A percentile compares a stretch with the other conserved stretches of the same genome.
Conservation (phyloP, 1,140 invertebrate species). For the Leptonema lineaticorne region DNA sequence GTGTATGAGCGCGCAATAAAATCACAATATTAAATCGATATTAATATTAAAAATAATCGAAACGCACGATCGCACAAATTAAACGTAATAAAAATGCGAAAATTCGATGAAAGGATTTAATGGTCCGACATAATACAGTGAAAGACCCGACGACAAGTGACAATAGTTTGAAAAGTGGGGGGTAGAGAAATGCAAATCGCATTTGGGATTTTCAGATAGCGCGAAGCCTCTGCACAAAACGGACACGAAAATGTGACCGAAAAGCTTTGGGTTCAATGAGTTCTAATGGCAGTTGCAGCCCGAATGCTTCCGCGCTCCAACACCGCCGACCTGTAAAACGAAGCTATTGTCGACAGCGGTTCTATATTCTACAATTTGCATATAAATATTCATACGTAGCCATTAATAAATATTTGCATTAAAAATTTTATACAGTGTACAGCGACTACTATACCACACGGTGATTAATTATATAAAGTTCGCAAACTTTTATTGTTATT, state of each 20-base stretch:
- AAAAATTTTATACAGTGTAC: no score
- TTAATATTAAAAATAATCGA: no score
- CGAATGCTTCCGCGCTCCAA: neutral
- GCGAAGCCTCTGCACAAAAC: conserved; percentile 4
- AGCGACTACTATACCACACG: no score
- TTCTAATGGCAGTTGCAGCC: conserved; percentile 15
- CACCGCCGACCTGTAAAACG: neutral
- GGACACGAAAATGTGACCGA: conserved; percentile 17
- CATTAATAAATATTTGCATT: no score
- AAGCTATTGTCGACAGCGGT: conserved; percentile 3
- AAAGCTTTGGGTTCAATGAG: conserved; percentile 20
- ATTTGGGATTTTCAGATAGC: conserved; percentile 22
- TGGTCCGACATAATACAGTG: conserved; percentile 11
- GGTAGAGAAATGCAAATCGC: conserved; percentile 13
- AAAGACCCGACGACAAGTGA: neutral
- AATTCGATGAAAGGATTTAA: conserved; percentile 24
- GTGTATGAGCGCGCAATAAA: no score
- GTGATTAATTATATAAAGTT: no score
- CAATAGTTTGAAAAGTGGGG: neutral
- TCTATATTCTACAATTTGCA: neutral
- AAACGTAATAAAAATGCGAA: no score
- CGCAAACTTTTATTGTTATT: no score
- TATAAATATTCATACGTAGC: no score
- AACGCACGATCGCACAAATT: no score
- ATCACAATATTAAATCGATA: no score